Evolutionary conservation across 2,113 vertebrate species (phyloP).

Genomic region (Ammodramus savannarum): DNA sequence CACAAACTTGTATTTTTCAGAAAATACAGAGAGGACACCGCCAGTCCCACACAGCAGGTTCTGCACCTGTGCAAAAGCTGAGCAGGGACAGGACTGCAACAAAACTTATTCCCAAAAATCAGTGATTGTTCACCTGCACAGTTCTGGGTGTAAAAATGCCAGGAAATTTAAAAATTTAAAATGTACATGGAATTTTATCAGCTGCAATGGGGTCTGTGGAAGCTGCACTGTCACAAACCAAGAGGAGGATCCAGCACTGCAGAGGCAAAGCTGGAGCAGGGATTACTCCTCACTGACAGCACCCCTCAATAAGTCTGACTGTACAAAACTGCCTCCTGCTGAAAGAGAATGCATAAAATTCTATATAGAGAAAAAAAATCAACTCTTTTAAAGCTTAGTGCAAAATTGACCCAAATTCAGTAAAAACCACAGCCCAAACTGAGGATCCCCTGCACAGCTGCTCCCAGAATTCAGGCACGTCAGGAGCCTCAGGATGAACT

Average conservation of each 20-base stretch:
- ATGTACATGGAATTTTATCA: not conserved
- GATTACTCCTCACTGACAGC: not conserved
- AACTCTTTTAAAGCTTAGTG: not conserved
- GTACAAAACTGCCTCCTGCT: not conserved
- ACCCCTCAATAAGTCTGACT: not conserved
- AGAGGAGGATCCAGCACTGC: not conserved
- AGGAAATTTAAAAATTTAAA: no score
- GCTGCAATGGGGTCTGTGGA: not conserved
- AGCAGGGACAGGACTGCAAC: not conserved
- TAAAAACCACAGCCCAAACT: not conserved
- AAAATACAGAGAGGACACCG: accelerated
- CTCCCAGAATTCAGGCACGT: not conserved
- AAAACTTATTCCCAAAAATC: not conserved
- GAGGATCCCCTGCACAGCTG: not conserved
- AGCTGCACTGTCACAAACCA: not conserved
- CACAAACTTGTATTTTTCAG: accelerated
- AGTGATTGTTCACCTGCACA: accelerated
- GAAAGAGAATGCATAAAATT: not conserved
- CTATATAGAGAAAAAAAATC: not conserved
- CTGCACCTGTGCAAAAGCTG: not conserved
- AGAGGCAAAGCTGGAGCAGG: not conserved
- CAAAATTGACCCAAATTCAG: not conserved
- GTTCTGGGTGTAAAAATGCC: not conserved
- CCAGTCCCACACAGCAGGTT: not conserved
- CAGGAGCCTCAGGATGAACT: not conserved